Conservation (phyloP, 2,113 vertebrate genomes). For the Sapayoa aenigma region DNA sequence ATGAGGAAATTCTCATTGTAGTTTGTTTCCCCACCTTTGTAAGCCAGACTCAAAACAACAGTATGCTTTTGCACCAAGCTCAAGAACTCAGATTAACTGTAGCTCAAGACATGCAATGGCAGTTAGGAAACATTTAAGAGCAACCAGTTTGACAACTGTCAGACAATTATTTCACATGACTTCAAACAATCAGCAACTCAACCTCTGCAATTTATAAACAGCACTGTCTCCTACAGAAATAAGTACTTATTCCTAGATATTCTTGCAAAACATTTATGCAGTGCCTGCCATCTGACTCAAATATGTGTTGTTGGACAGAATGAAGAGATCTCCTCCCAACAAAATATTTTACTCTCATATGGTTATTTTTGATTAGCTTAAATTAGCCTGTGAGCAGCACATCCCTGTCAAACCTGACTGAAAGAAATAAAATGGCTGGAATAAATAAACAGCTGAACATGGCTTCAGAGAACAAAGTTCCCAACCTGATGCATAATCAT, state of each 20-base stretch:
- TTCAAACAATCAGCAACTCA: not conserved
- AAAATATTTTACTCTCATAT: not conserved
- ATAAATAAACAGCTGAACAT: not conserved
- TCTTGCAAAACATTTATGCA: not conserved
- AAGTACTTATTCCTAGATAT: constrained; percentile 7
- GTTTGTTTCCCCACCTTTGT: not conserved
- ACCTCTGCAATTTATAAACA: not conserved
- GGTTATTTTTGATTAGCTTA: not conserved
- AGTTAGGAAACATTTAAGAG: not conserved
- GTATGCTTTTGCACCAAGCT: not conserved
- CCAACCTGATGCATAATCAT: not conserved
- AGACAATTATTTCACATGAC: constrained; percentile 3
- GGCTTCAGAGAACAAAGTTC: constrained; percentile 28
- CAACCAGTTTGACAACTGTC: not conserved
- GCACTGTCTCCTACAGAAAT: not conserved
- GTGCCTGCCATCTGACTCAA: not conserved
- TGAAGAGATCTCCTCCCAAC: not conserved
- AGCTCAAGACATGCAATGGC: not conserved
- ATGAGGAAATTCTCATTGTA: not conserved
- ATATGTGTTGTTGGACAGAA: not conserved
- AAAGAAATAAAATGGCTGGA: not conserved
- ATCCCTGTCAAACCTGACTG: not conserved
- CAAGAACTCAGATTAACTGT: not conserved
- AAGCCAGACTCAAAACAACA: not conserved
- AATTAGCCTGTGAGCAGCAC: constrained; percentile 6